Conservation (phyloP, 2,113 vertebrate genomes). For the Cricetomys ansorgei region DNA sequence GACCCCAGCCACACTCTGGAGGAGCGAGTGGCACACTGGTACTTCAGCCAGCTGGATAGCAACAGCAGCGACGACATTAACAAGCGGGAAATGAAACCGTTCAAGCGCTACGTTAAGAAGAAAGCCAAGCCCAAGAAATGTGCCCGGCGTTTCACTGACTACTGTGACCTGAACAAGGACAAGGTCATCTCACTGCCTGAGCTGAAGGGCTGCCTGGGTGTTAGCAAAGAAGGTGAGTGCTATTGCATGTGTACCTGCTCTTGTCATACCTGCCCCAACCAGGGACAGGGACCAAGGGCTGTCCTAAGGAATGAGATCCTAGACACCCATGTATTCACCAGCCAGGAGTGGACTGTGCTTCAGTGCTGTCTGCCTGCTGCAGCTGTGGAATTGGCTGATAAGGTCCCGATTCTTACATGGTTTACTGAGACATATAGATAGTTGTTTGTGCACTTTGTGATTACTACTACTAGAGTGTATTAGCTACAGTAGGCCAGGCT, state of each 20-base stretch:
- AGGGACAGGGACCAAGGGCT: background rate
- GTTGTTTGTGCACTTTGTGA: background rate
- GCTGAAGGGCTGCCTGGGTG: conserved; percentile 97
- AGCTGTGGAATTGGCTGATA: no score
- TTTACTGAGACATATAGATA: background rate
- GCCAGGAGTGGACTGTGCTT: background rate
- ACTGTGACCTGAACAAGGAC: conserved; percentile 99
- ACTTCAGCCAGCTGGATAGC: conserved; percentile 97
- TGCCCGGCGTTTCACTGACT: conserved; percentile 96
- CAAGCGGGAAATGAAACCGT: conserved; percentile 97
- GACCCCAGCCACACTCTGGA: conserved; percentile 98
- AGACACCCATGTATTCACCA: fast-evolving
- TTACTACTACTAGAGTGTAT: background rate
- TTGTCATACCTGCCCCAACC: background rate
- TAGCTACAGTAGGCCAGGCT: background rate
- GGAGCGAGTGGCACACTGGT: conserved; percentile 98
- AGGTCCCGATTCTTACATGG: background rate
- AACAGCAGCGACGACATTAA: conserved; percentile 96
- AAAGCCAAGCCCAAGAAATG: conserved; percentile 99
- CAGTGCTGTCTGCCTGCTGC: background rate
- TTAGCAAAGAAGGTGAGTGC: conserved; percentile 94
- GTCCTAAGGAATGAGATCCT: background rate
- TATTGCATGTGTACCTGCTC: background rate
- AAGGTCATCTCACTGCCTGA: conserved; percentile 95
- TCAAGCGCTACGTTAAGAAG: conserved; percentile 98